phyloP scores from a whole-genome alignment of 2,888 invertebrate species.

The Sinhomidia bicolor region DNA sequence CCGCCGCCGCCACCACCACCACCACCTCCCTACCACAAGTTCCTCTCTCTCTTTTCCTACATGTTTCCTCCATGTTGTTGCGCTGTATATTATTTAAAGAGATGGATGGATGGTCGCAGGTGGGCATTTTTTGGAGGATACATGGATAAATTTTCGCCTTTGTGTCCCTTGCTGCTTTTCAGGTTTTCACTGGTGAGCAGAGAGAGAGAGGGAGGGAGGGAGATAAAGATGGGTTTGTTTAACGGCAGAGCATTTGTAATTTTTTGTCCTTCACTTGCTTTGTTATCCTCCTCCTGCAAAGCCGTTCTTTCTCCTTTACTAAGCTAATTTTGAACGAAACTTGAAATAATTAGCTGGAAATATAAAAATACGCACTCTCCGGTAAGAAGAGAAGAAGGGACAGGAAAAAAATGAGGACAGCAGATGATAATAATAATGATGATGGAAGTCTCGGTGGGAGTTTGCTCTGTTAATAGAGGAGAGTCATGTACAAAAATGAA shows the following conservation, averaged over 20 bases:
- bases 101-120: background rate
- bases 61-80: no score
- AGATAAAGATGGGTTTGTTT: background rate
- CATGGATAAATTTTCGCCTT: background rate
- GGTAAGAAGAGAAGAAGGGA: no score
- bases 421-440: no score
- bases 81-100: background rate
- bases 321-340: slow-evolving; percentile 12
- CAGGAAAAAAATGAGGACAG: background rate
- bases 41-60: no score
- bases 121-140: background rate
- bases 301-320: background rate
- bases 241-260: background rate
- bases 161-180: background rate
- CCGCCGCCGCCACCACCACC: no score
- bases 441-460: background rate
- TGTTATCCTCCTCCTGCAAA: background rate
- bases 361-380: no score
- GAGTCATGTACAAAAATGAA: background rate
- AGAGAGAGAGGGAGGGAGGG: background rate
- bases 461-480: background rate
- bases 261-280: background rate
- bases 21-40: no score
- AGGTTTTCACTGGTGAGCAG: background rate
- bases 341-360: slow-evolving; percentile 19